Evolutionary conservation across 1,140 invertebrate species (phyloP).

Genomic region (Drosophila pseudoobscura): DNA sequence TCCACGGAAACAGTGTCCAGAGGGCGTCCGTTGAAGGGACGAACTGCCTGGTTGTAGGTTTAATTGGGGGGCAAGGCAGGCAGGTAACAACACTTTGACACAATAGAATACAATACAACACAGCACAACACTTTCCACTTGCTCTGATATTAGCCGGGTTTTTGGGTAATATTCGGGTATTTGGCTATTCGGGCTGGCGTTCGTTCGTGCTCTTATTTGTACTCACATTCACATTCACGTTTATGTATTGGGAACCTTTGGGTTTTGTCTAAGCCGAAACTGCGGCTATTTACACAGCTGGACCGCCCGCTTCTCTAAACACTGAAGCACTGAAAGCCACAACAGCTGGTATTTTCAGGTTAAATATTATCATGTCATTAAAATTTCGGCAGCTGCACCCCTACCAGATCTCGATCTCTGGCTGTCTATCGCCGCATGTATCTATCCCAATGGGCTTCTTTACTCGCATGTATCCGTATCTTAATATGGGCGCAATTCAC

Average conservation of each 20-base stretch:
- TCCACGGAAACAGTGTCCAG: not conserved
- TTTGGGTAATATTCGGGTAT: slow-evolving; percentile 30
- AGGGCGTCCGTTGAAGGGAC: too few relatives aligned
- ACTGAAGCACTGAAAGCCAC: slow-evolving; percentile 33
- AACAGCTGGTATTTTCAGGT: slow-evolving; percentile 58
- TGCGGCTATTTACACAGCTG: slow-evolving; percentile 69
- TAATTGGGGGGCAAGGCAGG: too few relatives aligned
- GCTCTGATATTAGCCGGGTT: slow-evolving; percentile 25
- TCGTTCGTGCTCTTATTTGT: slow-evolving; percentile 25
- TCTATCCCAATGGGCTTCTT: too few relatives aligned
- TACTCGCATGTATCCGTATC: slow-evolving; percentile 18
- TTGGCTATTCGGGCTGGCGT: not conserved
- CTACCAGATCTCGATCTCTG: slow-evolving; percentile 5
- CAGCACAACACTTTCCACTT: slow-evolving; percentile 13
- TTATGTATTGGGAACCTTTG: slow-evolving; percentile 27
- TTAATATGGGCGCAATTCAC: slow-evolving; percentile 31
- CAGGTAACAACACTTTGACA: slow-evolving; percentile 14
- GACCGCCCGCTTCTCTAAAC: slow-evolving; percentile 28
- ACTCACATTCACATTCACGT: slow-evolving; percentile 49
- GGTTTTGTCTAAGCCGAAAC: slow-evolving; percentile 59
- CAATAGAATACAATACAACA: slow-evolving; percentile 6
- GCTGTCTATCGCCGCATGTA: not conserved
- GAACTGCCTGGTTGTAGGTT: too few relatives aligned
- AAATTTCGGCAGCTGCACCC: slow-evolving; percentile 44
- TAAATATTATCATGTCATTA: slow-evolving; percentile 70